phyloP scores from a whole-genome alignment of 2,113 vertebrate genomes.

The Craseonycteris thonglongyai region DNA sequence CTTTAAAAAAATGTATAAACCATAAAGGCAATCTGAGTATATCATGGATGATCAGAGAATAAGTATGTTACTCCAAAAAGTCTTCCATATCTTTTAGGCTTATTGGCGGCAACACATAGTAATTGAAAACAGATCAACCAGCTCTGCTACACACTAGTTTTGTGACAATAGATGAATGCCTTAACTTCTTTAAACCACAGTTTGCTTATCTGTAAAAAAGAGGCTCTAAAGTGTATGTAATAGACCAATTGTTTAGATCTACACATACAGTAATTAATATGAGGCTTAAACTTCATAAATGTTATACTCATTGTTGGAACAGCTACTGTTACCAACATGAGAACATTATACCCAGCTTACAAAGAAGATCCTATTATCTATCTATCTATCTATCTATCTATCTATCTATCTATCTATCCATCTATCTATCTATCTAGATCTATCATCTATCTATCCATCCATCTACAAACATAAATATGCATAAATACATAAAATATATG shows the following conservation, averaged over 20 bases:
- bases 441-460: neutral
- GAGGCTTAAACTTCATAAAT: neutral
- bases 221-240: neutral
- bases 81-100: neutral
- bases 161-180: neutral
- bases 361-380: neutral
- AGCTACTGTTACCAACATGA: neutral
- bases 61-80: neutral
- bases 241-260: neutral
- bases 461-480: neutral
- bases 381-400: neutral
- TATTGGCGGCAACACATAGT: neutral
- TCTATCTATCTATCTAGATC: too few species aligned
- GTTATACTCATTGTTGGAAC: neutral
- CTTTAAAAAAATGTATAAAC: neutral
- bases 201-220: neutral
- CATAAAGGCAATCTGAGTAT: neutral
- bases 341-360: neutral
- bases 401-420: neutral
- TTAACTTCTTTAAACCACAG: neutral
- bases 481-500: neutral
- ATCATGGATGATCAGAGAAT: neutral
- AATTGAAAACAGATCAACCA: neutral
- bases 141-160: neutral
- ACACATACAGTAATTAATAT: neutral